Conservation (phyloP, 2,113 vertebrate genomes). For the Pholis gunnellus region DNA sequence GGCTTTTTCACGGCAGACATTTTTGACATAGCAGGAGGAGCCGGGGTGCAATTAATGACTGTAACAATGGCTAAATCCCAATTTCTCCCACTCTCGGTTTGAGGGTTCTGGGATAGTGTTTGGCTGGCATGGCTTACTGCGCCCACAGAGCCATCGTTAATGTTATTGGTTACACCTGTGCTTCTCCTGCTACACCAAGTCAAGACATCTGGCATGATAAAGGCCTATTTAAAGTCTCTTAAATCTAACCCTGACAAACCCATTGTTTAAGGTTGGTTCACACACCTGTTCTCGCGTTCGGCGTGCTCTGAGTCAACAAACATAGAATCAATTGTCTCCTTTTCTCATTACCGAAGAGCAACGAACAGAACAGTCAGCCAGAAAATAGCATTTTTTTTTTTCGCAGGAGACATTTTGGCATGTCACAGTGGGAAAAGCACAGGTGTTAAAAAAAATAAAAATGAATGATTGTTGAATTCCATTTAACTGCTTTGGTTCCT, state of each 20-base stretch:
- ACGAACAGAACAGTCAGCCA: background rate
- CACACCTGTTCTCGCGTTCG: background rate
- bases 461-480: background rate
- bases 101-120: background rate
- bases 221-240: conserved; percentile 2
- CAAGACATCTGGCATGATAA: background rate
- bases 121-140: background rate
- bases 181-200: background rate
- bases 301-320: background rate
- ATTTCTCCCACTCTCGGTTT: background rate
- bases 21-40: background rate
- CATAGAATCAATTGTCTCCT: background rate
- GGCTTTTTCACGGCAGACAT: background rate
- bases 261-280: conserved; percentile 1
- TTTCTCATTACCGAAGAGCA: background rate
- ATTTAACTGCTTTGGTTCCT: background rate
- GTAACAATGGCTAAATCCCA: background rate
- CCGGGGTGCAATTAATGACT: background rate
- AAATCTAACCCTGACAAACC: conserved; percentile 1
- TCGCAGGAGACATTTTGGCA: background rate
- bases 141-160: conserved; percentile 1
- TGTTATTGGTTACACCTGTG: conserved; percentile 14
- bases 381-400: background rate
- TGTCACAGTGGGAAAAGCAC: background rate
- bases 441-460: background rate